Evolutionary conservation across 2,113 vertebrate species (phyloP), one percentile per base, ranked within the genome.

Genomic region (Tretioscincus oriximinensis): DNA sequence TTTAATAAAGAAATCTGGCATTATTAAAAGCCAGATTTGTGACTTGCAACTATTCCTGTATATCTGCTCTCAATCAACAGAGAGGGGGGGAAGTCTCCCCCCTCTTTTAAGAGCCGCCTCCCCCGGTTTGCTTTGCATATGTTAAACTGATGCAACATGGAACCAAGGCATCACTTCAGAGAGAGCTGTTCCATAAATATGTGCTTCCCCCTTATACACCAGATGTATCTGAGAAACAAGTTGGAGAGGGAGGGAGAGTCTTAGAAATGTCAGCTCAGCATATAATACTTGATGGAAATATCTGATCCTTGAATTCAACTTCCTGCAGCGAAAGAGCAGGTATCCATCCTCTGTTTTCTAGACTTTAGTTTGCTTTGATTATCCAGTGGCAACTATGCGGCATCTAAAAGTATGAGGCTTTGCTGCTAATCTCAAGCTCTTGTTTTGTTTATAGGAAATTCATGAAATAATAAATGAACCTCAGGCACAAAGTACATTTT

Each of bases 1-100:
- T 94, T 93, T 93, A 93, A 93, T 94, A 93, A 93, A 94, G 92
- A 92, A 94, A 94, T 91, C 91, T 93, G 92, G 90, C 91, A 94
- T 91, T 92, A 89, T 93, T 88, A 91, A 93, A 93, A 93, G 87
- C 88, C 91, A 92, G 90, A 90, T 93, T 89, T 93, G 91, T 83
- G 89, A 88, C 91, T 93, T 91, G 84, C 66, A 92, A 88, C 90
- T 78, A 85, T 90, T 92, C 76, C 88, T 89, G 86, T 86, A 47
- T 91, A 92, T 95, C 94, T 95, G 93, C 91, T 94, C 93, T 94
- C 91, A 90, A 94, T 95, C 93, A 93, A 89, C 88, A 89, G 88
- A 83, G 88, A 87, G 85, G 90, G 87, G 79, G 77, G 85, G 87
- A 76, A 77, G 85, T 85, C 86, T 83, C 0, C 9, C 64, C 65